Percentiles rank a stretch among this genome's conserved stretches.
These are phyloP conservation scores for Origma solitaria DNA, from an alignment of 2,113 vertebrate species.

Conservation along the genomic window DNA sequence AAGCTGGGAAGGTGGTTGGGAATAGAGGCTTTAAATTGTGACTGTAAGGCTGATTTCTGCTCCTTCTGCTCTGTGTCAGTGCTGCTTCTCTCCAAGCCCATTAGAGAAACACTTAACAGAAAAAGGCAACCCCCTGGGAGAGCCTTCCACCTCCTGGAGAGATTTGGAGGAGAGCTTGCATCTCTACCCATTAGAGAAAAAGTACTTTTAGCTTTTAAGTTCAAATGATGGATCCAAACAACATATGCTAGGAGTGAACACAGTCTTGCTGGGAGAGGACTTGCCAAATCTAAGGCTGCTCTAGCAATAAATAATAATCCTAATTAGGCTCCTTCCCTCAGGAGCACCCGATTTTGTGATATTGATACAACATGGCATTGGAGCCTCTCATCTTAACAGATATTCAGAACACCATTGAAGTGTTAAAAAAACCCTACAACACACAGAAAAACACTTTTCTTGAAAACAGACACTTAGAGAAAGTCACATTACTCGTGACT, in stretches of 20 bases:
- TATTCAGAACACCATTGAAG: background rate
- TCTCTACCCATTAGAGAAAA: conserved; percentile 39
- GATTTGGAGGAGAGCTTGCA: conserved; percentile 23
- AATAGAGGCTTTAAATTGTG: background rate
- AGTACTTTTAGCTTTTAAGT: conserved; percentile 43
- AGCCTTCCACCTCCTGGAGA: conserved; percentile 34
- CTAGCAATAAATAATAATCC: conserved; percentile 39
- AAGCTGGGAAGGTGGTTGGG: background rate
- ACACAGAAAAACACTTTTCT: background rate
- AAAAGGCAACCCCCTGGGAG: conserved; percentile 10
- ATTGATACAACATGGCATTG: background rate
- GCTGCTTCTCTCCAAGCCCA: background rate
- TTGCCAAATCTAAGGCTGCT: conserved; percentile 38
- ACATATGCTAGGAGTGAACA: conserved; percentile 44
- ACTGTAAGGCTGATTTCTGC: background rate
- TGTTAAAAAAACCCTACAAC: background rate
- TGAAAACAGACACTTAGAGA: background rate
- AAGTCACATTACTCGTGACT: background rate
- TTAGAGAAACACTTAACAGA: conserved; percentile 53
- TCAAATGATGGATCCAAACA: conserved; percentile 43
- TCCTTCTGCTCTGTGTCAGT: background rate
- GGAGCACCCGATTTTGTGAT: background rate
- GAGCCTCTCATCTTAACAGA: background rate
- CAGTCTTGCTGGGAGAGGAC: conserved; percentile 2
- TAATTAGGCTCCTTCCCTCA: conserved; percentile 42